These are phyloP conservation scores for Dioctria rufipes DNA, from an alignment of 2,888 invertebrate species.

Conservation along the genomic window DNA sequence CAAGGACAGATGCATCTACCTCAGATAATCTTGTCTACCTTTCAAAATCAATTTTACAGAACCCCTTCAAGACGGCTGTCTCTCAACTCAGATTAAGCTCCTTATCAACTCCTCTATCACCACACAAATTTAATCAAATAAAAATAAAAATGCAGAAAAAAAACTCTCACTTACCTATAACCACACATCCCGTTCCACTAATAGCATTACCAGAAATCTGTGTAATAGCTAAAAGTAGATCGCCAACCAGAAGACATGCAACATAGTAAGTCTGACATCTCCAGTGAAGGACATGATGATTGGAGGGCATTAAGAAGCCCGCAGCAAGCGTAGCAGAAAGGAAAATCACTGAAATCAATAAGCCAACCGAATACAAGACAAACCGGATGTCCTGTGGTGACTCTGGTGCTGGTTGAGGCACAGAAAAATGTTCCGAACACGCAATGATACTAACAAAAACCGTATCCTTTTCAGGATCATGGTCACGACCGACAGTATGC, in stretches of 20 bases:
- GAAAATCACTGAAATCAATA: slow-evolving; percentile 86
- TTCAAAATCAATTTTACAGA: too few species aligned
- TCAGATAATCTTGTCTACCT: too few species aligned
- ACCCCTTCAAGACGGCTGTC: not conserved
- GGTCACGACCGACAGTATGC: slow-evolving; percentile 55
- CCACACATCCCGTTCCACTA: slow-evolving; percentile 76
- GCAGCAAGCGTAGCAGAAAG: slow-evolving; percentile 85
- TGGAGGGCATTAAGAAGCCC: slow-evolving; percentile 84
- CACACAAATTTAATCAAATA: slow-evolving; percentile 39
- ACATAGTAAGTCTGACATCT: slow-evolving; percentile 91
- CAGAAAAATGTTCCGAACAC: slow-evolving; percentile 75
- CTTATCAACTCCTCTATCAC: not conserved
- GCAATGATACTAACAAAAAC: slow-evolving; percentile 75
- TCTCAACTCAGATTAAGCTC: too few species aligned
- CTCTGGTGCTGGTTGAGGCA: slow-evolving; percentile 54
- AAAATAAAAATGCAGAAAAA: not conserved
- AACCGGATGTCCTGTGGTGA: slow-evolving; percentile 72
- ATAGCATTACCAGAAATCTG: slow-evolving; percentile 79
- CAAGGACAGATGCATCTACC: too few species aligned
- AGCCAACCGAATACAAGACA: slow-evolving; percentile 82
- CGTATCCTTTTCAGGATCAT: slow-evolving; percentile 50
- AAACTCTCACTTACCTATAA: slow-evolving; percentile 76
- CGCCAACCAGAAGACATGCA: slow-evolving; percentile 85
- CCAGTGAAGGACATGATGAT: slow-evolving; percentile 90
- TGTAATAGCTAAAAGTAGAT: slow-evolving; percentile 83